A percentile compares a stretch with the other conserved stretches of the same genome.
These are phyloP conservation scores for Drosophila pseudotakahashii DNA, from an alignment of 2,888 invertebrate genomes.

Conservation along the genomic window DNA sequence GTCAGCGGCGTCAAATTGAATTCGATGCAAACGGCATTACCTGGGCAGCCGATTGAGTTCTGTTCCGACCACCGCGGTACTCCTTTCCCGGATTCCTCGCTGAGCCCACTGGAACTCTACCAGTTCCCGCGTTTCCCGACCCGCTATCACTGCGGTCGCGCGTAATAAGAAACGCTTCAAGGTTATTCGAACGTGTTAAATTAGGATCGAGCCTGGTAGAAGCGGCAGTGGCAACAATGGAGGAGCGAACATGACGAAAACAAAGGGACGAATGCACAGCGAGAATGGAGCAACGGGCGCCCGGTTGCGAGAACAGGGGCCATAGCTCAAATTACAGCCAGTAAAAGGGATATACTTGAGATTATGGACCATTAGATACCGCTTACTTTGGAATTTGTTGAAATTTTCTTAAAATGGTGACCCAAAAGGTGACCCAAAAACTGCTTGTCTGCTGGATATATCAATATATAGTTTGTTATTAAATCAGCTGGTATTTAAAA, in stretches of 20 bases:
- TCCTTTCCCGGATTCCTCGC: background rate
- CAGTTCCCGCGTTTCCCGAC: slow-evolving; percentile 31
- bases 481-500: no score
- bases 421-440: no score
- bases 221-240: slow-evolving; percentile 59
- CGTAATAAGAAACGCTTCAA: slow-evolving; percentile 76
- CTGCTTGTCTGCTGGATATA: no score
- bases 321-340: slow-evolving; percentile 79
- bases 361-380: slow-evolving; percentile 1
- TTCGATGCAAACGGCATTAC: slow-evolving; percentile 57
- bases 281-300: slow-evolving; percentile 63
- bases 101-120: background rate
- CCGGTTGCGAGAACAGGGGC: slow-evolving; percentile 62
- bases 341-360: background rate
- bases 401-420: no score
- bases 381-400: background rate
- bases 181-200: slow-evolving; percentile 82
- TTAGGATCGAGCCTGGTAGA: slow-evolving; percentile 71
- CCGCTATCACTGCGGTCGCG: slow-evolving; percentile 61
- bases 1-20: slow-evolving; percentile 71
- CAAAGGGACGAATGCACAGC: slow-evolving; percentile 66
- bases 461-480: no score
- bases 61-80: background rate
- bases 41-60: slow-evolving; percentile 29
- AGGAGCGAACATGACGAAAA: slow-evolving; percentile 73